Evolutionary conservation across 1,140 invertebrate species (phyloP).

Genomic region (Aphidius ervi): DNA sequence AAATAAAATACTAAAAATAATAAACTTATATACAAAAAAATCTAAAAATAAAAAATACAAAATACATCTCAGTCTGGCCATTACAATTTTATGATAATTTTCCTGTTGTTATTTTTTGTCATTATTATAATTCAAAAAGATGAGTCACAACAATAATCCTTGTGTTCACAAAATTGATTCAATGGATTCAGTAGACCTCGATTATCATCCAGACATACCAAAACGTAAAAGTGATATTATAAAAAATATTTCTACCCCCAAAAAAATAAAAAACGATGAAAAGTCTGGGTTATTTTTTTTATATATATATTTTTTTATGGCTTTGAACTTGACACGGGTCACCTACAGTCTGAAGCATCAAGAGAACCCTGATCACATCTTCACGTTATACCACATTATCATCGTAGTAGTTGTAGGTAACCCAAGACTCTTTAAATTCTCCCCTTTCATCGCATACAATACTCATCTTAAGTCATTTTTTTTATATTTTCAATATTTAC

Average conservation of each 20-base stretch:
- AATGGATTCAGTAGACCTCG: too few relatives aligned
- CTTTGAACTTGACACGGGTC: constrained; percentile 52
- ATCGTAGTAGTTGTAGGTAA: constrained; percentile 6
- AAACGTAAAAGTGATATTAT: too few relatives aligned
- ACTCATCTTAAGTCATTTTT: not conserved
- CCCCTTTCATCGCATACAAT: not conserved
- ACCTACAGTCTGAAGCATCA: constrained; percentile 29
- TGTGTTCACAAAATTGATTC: too few relatives aligned
- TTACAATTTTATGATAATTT: too few relatives aligned
- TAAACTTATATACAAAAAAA: not conserved
- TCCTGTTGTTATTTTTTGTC: too few relatives aligned
- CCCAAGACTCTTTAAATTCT: constrained; percentile 3
- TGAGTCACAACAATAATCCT: too few relatives aligned
- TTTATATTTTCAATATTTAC: not conserved
- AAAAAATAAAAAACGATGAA: not conserved
- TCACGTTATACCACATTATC: constrained; percentile 2
- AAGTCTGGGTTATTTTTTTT: not conserved
- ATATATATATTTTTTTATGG: constrained; percentile 19
- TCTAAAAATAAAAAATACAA: not conserved
- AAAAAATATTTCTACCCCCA: too few relatives aligned
- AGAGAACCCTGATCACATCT: not conserved
- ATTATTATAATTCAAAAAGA: too few relatives aligned
- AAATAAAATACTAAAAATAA: not conserved
- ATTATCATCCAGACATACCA: too few relatives aligned
- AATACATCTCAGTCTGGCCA: too few relatives aligned